Percentiles rank a stretch among this genome's conserved stretches.
Conservation (phyloP, 2,888 invertebrate species). For the Anthrax anthrax region DNA sequence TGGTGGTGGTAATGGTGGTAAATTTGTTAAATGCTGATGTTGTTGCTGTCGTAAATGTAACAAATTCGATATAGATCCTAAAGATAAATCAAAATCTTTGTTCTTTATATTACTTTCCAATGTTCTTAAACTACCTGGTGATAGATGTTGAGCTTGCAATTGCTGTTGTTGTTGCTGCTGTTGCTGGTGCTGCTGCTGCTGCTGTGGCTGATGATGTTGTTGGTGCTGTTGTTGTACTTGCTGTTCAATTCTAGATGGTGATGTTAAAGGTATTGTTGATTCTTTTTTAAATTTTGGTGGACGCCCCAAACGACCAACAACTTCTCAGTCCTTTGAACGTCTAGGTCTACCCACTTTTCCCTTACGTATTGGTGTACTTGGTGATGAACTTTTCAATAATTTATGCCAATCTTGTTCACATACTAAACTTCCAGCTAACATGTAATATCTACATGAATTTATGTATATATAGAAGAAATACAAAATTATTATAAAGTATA, state of each 20-base stretch:
- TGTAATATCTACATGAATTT: constrained; percentile 50
- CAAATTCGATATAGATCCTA: not conserved
- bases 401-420: constrained; percentile 92
- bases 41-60: not conserved
- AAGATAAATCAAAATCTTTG: not conserved
- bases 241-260: not conserved
- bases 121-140: no score
- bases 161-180: not conserved
- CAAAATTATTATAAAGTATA: no score
- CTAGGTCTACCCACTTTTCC: constrained; percentile 69
- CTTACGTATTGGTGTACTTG: constrained; percentile 58
- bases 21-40: not conserved
- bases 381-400: constrained; percentile 52
- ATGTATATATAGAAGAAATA: not conserved
- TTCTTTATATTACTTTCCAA: not conserved
- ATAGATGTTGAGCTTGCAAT: not conserved
- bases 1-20: no score
- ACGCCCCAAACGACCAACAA: constrained; percentile 18
- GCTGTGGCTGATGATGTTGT: not conserved
- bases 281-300: constrained; percentile 20
- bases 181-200: no score
- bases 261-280: not conserved
- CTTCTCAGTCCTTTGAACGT: constrained; percentile 66
- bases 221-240: not conserved
- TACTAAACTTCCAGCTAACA: constrained; percentile 72